phyloP scores from a whole-genome alignment of 2,797 vertebrate species.

The Sebastes dallii region DNA sequence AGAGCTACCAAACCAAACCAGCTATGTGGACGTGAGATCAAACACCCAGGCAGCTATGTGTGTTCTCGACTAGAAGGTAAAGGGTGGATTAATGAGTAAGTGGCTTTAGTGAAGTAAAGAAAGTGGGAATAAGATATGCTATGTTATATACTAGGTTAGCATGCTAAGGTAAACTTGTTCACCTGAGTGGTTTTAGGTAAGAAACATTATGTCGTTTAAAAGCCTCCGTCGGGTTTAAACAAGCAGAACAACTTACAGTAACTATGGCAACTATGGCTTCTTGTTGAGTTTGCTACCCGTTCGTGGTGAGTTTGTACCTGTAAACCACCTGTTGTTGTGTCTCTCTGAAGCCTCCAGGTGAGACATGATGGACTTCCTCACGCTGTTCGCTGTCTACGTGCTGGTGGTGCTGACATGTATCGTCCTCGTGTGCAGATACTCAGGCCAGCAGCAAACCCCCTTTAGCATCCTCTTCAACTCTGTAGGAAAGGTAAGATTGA shows the following conservation, averaged over 20 bases:
- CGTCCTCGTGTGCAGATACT: constrained; percentile 82
- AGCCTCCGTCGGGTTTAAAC: background rate
- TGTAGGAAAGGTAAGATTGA: constrained; percentile 68
- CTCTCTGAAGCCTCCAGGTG: constrained; percentile 29
- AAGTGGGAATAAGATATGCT: background rate
- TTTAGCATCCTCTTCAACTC: constrained; percentile 53
- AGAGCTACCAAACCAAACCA: background rate
- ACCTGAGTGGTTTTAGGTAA: background rate
- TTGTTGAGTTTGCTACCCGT: background rate
- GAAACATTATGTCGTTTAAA: background rate
- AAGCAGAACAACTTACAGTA: fast-evolving
- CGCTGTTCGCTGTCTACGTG: constrained; percentile 87
- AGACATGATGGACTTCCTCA: constrained; percentile 90
- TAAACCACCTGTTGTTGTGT: constrained; percentile 51
- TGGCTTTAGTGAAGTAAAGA: background rate
- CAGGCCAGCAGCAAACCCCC: constrained; percentile 75
- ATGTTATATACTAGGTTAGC: background rate
- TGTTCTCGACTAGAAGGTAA: constrained; percentile 17
- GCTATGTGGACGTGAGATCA: constrained; percentile 32
- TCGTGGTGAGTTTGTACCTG: background rate
- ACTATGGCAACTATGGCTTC: background rate
- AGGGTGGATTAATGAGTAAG: background rate
- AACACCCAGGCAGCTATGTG: constrained; percentile 9
- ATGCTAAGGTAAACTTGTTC: constrained; percentile 30
- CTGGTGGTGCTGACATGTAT: constrained; percentile 76